A percentile compares a stretch with the other conserved stretches of the same genome.
These are phyloP conservation scores for Mirounga angustirostris DNA, from an alignment of 2,113 vertebrate species.

Conservation along the genomic window DNA sequence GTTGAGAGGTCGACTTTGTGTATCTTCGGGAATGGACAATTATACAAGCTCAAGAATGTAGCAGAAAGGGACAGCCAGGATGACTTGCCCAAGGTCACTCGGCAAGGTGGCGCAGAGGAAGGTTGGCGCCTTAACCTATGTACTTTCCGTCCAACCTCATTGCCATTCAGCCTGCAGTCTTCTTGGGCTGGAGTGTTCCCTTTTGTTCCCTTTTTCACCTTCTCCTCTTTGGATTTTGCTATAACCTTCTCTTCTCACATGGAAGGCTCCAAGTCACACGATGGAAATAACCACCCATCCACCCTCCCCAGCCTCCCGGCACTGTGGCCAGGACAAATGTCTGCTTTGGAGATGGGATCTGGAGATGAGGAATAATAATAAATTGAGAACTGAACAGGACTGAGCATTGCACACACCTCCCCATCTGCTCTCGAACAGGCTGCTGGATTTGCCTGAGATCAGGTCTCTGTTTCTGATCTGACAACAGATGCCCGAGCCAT, in stretches of 20 bases:
- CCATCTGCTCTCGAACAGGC: slow-evolving; percentile 81
- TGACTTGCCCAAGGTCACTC: not conserved
- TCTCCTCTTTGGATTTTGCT: slow-evolving; percentile 17
- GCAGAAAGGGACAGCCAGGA: not conserved
- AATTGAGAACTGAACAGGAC: slow-evolving; percentile 68
- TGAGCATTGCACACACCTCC: slow-evolving; percentile 81
- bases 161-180: not conserved
- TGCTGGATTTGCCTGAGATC: slow-evolving; percentile 79
- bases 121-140: not conserved
- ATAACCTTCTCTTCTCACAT: slow-evolving; percentile 26
- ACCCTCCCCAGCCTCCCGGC: slow-evolving; percentile 59
- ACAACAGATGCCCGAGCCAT: slow-evolving; percentile 82
- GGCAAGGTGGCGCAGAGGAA: not conserved
- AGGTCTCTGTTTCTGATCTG: slow-evolving; percentile 82
- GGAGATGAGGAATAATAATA: slow-evolving; percentile 75
- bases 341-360: slow-evolving; percentile 72
- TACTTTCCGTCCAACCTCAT: not conserved
- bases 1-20: not conserved
- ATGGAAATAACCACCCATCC: slow-evolving; percentile 50
- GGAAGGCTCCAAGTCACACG: not conserved
- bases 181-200: slow-evolving; percentile 14
- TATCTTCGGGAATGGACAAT: not conserved
- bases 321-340: slow-evolving; percentile 65
- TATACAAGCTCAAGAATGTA: not conserved
- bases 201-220: not conserved